phyloP scores from a whole-genome alignment of 1,140 invertebrate genomes.

The Metaphire vulgaris region DNA sequence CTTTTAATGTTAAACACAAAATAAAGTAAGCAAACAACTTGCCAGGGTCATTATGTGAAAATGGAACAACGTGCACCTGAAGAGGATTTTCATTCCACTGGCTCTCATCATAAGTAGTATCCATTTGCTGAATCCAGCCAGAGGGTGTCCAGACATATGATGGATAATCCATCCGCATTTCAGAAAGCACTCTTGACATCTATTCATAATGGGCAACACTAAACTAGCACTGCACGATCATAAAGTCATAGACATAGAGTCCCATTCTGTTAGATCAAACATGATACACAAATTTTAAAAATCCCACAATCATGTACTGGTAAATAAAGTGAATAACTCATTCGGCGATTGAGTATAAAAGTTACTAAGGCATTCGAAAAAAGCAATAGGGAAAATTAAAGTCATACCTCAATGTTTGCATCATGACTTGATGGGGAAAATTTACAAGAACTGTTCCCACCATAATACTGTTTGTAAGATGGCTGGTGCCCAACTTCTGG shows the following conservation, averaged over 20 bases:
- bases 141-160: slow-evolving; percentile 11
- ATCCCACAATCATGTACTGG: too few species aligned
- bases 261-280: too few species aligned
- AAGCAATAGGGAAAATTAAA: too few species aligned
- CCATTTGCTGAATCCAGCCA: slow-evolving; percentile 13
- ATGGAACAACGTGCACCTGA: slow-evolving; percentile 22
- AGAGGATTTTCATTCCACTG: slow-evolving; percentile 7
- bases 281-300: too few species aligned
- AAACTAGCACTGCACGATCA: too few species aligned
- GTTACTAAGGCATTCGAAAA: too few species aligned
- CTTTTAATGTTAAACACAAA: too few species aligned
- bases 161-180: slow-evolving; percentile 9
- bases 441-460: not conserved
- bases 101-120: not conserved
- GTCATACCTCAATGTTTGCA: not conserved
- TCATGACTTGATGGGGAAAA: not conserved
- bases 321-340: too few species aligned
- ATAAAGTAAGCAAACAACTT: too few species aligned
- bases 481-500: not conserved
- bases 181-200: not conserved
- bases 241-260: too few species aligned
- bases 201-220: too few species aligned
- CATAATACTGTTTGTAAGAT: not conserved
- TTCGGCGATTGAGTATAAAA: too few species aligned
- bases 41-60: slow-evolving; percentile 30